A percentile compares a stretch with the other conserved stretches of the same genome.
Conservation (phyloP, 2,113 vertebrate species). For the Raja brachyura region DNA sequence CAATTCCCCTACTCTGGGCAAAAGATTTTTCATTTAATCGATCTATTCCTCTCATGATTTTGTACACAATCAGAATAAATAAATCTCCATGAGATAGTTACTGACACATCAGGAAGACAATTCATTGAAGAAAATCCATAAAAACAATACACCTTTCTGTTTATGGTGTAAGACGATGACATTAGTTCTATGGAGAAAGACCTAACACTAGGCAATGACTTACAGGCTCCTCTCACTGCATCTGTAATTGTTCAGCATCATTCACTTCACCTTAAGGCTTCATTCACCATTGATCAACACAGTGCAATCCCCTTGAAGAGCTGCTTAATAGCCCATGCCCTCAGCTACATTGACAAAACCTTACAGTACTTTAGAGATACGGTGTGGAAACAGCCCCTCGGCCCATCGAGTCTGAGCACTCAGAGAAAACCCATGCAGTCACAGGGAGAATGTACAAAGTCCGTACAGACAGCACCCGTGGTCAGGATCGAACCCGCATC, state of each 20-base stretch:
- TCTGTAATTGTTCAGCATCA: slow-evolving; percentile 6
- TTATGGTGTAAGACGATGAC: background rate
- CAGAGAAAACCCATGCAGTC: too few relatives aligned
- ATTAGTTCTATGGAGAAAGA: background rate
- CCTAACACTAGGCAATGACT: background rate
- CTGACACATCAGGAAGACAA: slow-evolving; percentile 11
- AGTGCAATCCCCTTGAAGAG: background rate
- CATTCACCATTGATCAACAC: background rate
- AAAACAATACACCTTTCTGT: background rate
- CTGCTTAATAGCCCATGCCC: background rate
- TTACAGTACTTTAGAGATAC: too few relatives aligned
- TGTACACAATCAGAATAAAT: background rate
- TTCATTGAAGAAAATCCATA: background rate
- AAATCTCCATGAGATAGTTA: background rate
- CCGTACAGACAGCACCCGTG: too few relatives aligned
- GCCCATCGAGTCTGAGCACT: too few relatives aligned
- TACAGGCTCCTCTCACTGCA: background rate
- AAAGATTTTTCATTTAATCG: too few relatives aligned
- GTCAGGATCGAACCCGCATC: too few relatives aligned
- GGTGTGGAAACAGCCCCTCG: too few relatives aligned
- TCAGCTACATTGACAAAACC: background rate
- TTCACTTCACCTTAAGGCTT: background rate
- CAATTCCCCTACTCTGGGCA: too few relatives aligned
- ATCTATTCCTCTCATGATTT: too few relatives aligned
- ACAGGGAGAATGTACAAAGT: too few relatives aligned